Base-by-base conservation (phyloP, 2,113 vertebrate species). In the Girardinichthys multiradiatus region DNA sequence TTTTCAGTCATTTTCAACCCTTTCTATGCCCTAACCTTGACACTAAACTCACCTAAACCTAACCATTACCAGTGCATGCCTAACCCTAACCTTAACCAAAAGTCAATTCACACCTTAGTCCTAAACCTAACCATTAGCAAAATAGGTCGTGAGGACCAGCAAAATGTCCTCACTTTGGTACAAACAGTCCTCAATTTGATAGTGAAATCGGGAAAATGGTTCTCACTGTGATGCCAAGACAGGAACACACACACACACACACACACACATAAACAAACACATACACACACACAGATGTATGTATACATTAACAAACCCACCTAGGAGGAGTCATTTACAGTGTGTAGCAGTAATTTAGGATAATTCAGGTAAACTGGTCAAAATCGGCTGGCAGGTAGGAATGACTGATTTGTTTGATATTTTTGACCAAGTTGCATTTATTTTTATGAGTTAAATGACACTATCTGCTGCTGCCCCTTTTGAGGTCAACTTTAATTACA, bases 351-450 rank as follows among this genome's bases (percentile, higher is more conserved):
- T n/a, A n/a, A n/a, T n/a, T n/a, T n/a, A 85, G 64, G 58, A 75
- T 80, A 75, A 81, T 77, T 75, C 58, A 84, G 74, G 58, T 26
- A 45, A 33, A 71, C 80, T 78, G 78, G 74, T 82, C 72, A 74
- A 30, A 64, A 27, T 24, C 58, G 39, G 58, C 70, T 84, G 76
- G 2, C 17, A 45, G 42, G 42, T 19, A 84, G 80, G 45, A 80
- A 86, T 70, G 57, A 70, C 63, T 64, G 57, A 86, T 80, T 48
- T 81, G 66, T 80, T 75, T 61, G 70, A 84, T 62, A 54, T 79
- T 63, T 67, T 31, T 64, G 74, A 57, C 70, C 42, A 57, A 63
- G 70, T 68, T 27, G 33, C 70, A 65, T 64, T 71, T 64, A 74
- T 80, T 74, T 59, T 37, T 72, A 67, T 37, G 71, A 70, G 58